Conservation (phyloP, 2,888 invertebrate species). For the Gortyna flavago region DNA sequence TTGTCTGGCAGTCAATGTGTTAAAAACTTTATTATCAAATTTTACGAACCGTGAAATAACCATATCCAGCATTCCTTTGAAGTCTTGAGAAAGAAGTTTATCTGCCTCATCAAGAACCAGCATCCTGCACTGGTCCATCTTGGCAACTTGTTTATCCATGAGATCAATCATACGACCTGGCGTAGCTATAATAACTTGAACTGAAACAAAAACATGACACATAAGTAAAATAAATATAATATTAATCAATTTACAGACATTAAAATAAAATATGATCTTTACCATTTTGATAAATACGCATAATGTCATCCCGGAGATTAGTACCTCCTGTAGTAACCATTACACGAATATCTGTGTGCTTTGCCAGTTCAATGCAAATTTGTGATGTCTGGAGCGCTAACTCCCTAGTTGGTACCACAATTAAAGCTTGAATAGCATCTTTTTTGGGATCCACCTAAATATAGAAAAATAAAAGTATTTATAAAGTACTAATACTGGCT, state of each 20-base stretch:
- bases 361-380: constrained; percentile 99
- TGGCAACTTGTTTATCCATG: constrained; percentile 99
- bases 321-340: constrained; percentile 99
- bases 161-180: constrained; percentile 99
- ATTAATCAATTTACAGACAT: constrained; percentile 8
- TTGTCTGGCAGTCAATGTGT: too few relatives aligned
- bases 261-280: constrained; percentile 65
- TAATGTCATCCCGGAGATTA: constrained; percentile 99
- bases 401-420: constrained; percentile 99
- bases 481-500: constrained; percentile 15
- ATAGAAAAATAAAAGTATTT: constrained; percentile 40
- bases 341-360: constrained; percentile 98
- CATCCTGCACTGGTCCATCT: constrained; percentile 98
- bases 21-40: neutral
- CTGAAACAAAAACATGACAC: constrained; percentile 85
- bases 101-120: constrained; percentile 99
- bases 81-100: constrained; percentile 99
- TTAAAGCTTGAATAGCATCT: constrained; percentile 98
- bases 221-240: constrained; percentile 12
- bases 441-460: constrained; percentile 93
- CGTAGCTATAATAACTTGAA: constrained; percentile 99
- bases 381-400: constrained; percentile 99
- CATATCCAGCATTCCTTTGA: constrained; percentile 99
- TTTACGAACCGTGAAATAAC: constrained; percentile 93
- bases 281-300: constrained; percentile 99